These are phyloP conservation scores for Coelopa pilipes DNA, from an alignment of 2,888 invertebrate species.

Conservation along the genomic window DNA sequence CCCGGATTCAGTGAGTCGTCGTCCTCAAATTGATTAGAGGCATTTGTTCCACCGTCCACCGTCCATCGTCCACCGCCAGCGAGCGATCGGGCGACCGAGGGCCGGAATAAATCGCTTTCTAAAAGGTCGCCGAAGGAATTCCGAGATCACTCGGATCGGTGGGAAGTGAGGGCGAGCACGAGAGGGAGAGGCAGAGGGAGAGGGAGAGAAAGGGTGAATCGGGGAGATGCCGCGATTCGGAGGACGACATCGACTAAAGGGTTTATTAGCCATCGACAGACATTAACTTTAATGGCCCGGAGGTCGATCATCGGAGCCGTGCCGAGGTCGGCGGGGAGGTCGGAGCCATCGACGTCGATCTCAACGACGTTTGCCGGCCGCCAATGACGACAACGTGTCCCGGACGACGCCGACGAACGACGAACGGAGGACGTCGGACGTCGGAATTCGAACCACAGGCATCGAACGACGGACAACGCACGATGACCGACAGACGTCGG, in stretches of 20 bases:
- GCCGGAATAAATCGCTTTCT: constrained; percentile 28
- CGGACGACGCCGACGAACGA: too few species aligned
- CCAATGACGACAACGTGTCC: too few species aligned
- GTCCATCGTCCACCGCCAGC: too few species aligned
- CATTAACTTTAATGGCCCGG: constrained; percentile 27
- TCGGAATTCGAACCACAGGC: too few species aligned
- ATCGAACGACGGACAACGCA: too few species aligned
- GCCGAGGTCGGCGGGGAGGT: too few species aligned
- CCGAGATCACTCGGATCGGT: background rate
- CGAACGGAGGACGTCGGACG: too few species aligned
- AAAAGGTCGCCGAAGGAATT: background rate
- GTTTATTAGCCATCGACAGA: constrained; percentile 31
- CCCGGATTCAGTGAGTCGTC: background rate
- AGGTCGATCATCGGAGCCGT: too few species aligned
- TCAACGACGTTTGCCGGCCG: too few species aligned
- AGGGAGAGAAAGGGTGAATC: background rate
- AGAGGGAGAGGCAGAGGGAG: background rate
- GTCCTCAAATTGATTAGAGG: constrained; percentile 61
- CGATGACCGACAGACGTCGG: too few species aligned
- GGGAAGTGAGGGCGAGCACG: background rate
- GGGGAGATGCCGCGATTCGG: background rate
- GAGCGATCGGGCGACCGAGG: too few species aligned
- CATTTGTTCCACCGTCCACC: constrained; percentile 46
- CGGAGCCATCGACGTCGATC: too few species aligned
- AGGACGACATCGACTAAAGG: constrained; percentile 4